Evolutionary conservation across 1,140 invertebrate species (phyloP).

Genomic region (Macrocentrus cingulum): DNA sequence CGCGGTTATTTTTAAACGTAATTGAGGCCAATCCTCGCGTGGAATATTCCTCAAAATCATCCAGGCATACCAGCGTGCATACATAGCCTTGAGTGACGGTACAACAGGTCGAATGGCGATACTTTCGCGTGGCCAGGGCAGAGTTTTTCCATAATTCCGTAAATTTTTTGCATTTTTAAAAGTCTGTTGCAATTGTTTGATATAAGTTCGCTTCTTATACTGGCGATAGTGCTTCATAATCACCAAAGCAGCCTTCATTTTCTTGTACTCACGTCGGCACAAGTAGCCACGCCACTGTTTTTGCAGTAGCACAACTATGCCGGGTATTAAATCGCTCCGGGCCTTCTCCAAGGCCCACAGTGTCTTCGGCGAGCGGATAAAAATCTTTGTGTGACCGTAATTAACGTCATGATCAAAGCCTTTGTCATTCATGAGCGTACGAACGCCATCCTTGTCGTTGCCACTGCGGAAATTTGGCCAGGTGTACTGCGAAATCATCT

Average conservation of each 20-base stretch:
- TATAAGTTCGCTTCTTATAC: constrained; percentile 57
- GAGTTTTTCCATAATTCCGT: constrained; percentile 76
- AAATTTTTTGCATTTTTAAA: constrained; percentile 64
- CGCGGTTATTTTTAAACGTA: constrained; percentile 79
- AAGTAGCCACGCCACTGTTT: constrained; percentile 88
- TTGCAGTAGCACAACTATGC: constrained; percentile 89
- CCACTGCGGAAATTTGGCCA: constrained; percentile 90
- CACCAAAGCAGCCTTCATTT: constrained; percentile 79
- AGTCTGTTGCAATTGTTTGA: constrained; percentile 62
- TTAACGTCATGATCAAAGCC: constrained; percentile 82
- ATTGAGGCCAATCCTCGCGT: constrained; percentile 80
- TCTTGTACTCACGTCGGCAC: constrained; percentile 77
- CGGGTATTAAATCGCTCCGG: constrained; percentile 79
- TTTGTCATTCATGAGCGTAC: constrained; percentile 79
- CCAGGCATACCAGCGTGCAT: constrained; percentile 81
- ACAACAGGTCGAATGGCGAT: constrained; percentile 65
- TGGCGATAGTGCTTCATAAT: constrained; percentile 84
- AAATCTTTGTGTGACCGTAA: constrained; percentile 93
- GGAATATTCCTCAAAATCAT: constrained; percentile 84
- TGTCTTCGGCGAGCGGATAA: constrained; percentile 87
- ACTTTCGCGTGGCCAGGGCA: constrained; percentile 80
- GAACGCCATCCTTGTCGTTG: constrained; percentile 77
- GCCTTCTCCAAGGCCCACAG: constrained; percentile 85
- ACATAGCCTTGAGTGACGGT: constrained; percentile 65
- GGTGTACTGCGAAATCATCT: constrained; percentile 91